phyloP scores from a whole-genome alignment of 2,888 invertebrate genomes.

The Caenorhabditis angaria region DNA sequence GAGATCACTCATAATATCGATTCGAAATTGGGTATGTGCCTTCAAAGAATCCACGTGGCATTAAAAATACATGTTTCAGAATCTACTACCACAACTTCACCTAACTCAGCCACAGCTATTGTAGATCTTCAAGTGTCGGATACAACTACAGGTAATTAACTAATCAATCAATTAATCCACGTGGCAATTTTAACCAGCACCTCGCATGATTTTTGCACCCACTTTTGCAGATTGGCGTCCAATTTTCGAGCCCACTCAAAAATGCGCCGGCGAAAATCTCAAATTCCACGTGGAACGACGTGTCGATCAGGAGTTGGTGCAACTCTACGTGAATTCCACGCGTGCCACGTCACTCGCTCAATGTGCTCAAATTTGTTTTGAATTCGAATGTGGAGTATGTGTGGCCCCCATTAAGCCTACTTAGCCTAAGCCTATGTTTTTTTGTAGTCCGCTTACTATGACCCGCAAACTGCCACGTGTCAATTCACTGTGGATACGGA shows the following conservation, averaged over 20 bases:
- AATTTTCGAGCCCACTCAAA: not conserved
- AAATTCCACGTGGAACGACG: slow-evolving; percentile 41
- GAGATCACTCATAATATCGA: slow-evolving; percentile 53
- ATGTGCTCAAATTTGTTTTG: slow-evolving; percentile 57
- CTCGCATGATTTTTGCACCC: not conserved
- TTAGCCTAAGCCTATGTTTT: not conserved
- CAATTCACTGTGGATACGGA: slow-evolving; percentile 60
- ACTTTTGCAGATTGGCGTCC: not conserved
- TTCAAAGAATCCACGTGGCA: slow-evolving; percentile 16
- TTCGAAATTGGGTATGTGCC: slow-evolving; percentile 45
- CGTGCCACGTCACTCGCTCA: slow-evolving; percentile 43
- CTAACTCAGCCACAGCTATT: slow-evolving; percentile 42
- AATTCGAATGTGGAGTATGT: slow-evolving; percentile 56
- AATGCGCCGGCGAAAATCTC: slow-evolving; percentile 1
- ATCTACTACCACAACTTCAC: slow-evolving; percentile 27
- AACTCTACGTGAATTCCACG: slow-evolving; percentile 56
- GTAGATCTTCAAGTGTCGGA: slow-evolving; percentile 45
- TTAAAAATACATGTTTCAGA: slow-evolving; percentile 22
- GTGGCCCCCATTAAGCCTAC: not conserved
- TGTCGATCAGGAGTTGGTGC: slow-evolving; percentile 58
- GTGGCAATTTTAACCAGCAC: not conserved
- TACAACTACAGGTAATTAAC: slow-evolving; percentile 17
- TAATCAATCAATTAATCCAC: not conserved
- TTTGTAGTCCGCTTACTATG: slow-evolving; percentile 56
- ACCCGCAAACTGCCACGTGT: slow-evolving; percentile 43